Percentiles rank a stretch among this genome's conserved stretches.
Evolutionary conservation across 2,888 invertebrate genomes (phyloP).

Genomic region (Chrysolina americana): DNA sequence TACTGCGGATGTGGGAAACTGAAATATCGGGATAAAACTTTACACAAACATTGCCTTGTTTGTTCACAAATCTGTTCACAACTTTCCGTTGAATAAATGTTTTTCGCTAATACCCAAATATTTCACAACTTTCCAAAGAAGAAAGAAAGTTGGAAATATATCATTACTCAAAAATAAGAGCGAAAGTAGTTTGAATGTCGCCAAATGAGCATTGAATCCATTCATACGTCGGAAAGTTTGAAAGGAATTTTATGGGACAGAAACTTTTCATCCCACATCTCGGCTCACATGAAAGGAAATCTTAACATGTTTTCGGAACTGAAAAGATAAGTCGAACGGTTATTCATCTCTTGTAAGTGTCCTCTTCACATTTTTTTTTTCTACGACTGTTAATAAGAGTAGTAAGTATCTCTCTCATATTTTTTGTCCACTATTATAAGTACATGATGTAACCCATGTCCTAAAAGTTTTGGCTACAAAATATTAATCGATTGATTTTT

Average conservation of each 20-base stretch:
- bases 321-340: background rate
- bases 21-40: slow-evolving; percentile 14
- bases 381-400: too few relatives aligned
- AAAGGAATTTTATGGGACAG: background rate
- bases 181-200: slow-evolving; percentile 3
- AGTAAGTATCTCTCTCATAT: too few relatives aligned
- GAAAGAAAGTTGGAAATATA: slow-evolving; percentile 1
- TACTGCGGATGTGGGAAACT: background rate
- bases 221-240: background rate
- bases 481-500: too few relatives aligned
- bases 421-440: too few relatives aligned
- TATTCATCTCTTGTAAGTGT: background rate
- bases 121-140: slow-evolving; percentile 5
- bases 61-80: background rate
- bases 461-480: too few relatives aligned
- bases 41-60: background rate
- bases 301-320: background rate
- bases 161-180: slow-evolving; percentile 14
- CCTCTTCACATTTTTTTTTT: too few relatives aligned
- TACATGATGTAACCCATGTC: too few relatives aligned
- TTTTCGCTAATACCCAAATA: slow-evolving; percentile 4
- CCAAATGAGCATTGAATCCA: background rate
- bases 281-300: background rate
- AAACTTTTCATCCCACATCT: background rate
- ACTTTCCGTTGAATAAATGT: slow-evolving; percentile 10